These are phyloP conservation scores for Chionomys nivalis DNA, from an alignment of 2,113 vertebrate genomes.

Conservation along the genomic window DNA sequence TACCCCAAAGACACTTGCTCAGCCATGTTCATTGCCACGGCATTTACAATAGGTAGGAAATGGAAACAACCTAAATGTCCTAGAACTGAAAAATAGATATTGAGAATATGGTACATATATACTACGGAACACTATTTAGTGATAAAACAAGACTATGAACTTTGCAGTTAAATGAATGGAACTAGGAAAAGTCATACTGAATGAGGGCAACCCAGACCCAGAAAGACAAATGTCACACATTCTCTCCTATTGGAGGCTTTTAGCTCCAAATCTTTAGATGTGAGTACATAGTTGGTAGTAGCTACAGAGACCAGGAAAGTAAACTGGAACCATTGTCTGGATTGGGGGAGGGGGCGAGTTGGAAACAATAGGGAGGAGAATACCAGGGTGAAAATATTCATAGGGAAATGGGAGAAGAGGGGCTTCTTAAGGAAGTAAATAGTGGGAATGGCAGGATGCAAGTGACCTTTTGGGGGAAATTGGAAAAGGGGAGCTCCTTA, in stretches of 20 bases:
- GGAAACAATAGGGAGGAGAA: background rate
- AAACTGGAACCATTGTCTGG: background rate
- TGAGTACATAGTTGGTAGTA: background rate
- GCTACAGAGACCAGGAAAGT: background rate
- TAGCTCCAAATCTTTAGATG: background rate
- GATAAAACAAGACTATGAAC: background rate
- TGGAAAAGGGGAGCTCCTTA: background rate
- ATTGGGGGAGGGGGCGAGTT: background rate
- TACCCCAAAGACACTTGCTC: background rate
- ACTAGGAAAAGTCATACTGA: background rate
- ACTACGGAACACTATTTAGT: background rate
- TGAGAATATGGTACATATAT: background rate
- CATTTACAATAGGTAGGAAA: background rate
- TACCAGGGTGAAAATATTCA: background rate
- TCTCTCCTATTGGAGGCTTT: background rate
- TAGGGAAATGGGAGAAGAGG: background rate
- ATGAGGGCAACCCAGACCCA: background rate
- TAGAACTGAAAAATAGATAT: background rate
- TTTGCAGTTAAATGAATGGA: background rate
- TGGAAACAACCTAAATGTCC: background rate
- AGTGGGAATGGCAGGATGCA: background rate
- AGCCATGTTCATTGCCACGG: background rate
- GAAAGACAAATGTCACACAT: background rate
- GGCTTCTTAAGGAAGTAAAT: background rate
- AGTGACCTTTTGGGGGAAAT: background rate